A percentile compares a stretch with the other conserved stretches of the same genome.
phyloP scores from a whole-genome alignment of 2,113 vertebrate species.

The Megaceryle maxima region DNA sequence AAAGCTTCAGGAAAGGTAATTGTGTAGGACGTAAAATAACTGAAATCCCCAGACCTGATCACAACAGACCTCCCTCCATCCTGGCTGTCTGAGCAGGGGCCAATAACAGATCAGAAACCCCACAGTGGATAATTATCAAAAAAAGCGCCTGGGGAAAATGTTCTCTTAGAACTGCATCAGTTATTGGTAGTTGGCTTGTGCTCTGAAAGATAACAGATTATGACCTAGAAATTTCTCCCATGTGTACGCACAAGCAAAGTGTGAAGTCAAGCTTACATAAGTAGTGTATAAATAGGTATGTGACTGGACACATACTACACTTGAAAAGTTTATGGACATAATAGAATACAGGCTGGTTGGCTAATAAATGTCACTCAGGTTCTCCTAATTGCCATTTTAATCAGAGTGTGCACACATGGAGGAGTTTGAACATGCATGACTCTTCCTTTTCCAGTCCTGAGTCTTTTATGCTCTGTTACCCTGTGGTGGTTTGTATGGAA shows the following conservation, averaged over 20 bases:
- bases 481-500: not conserved
- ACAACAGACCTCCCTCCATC: not conserved
- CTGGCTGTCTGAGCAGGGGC: not conserved
- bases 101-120: constrained; percentile 8
- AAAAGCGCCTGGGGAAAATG: constrained; percentile 7
- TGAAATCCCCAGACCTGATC: not conserved
- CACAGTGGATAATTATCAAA: constrained; percentile 13
- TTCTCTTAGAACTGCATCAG: constrained; percentile 1
- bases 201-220: not conserved
- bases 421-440: fast-evolving
- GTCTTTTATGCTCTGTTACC: not conserved
- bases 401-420: fast-evolving
- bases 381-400: not conserved
- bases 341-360: not conserved
- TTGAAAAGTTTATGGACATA: fast-evolving
- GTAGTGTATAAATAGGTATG: not conserved
- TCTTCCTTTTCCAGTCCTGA: not conserved
- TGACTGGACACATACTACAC: fast-evolving
- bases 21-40: not conserved
- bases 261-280: not conserved
- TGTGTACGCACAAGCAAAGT: not conserved
- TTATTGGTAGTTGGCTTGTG: not conserved
- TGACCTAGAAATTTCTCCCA: constrained; percentile 29
- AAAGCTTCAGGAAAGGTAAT: not conserved
- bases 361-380: not conserved